Conservation (phyloP, 2,888 invertebrate species). For the Holacanthella duospinosa region DNA sequence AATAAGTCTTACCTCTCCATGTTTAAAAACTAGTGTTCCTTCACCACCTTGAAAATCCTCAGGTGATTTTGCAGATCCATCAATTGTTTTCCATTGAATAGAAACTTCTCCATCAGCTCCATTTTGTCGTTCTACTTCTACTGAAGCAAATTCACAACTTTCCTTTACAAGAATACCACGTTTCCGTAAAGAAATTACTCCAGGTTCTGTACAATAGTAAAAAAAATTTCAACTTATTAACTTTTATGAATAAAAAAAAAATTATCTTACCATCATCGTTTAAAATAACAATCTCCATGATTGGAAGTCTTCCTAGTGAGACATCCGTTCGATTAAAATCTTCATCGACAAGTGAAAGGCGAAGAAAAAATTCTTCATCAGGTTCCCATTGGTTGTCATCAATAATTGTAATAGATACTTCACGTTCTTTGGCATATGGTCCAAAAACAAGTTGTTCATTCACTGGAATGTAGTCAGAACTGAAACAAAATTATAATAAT, state of each 20-base stretch:
- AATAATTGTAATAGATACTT: constrained; percentile 31
- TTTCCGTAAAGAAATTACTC: constrained; percentile 47
- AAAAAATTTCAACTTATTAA: constrained; percentile 6
- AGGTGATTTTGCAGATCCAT: constrained; percentile 48
- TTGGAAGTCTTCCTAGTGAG: constrained; percentile 46
- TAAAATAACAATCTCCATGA: constrained; percentile 51
- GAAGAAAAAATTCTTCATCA: constrained; percentile 52
- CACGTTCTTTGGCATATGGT: constrained; percentile 43
- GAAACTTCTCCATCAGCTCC: constrained; percentile 49
- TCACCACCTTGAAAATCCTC: constrained; percentile 48
- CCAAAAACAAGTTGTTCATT: constrained; percentile 47
- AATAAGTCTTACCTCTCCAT: constrained; percentile 43
- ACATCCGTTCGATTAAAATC: constrained; percentile 40
- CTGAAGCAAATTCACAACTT: constrained; percentile 45
- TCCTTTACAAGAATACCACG: constrained; percentile 50
- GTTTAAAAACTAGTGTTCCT: constrained; percentile 45
- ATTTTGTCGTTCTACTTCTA: constrained; percentile 45
- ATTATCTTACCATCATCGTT: constrained; percentile 48
- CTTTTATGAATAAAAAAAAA: background rate
- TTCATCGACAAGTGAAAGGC: constrained; percentile 42
- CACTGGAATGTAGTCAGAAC: constrained; percentile 46
- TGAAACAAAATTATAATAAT: background rate
- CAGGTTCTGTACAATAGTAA: constrained; percentile 45
- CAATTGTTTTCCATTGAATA: constrained; percentile 48
- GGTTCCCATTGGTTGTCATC: constrained; percentile 47